Percentiles rank a stretch among this genome's conserved stretches.
Evolutionary conservation across 2,888 invertebrate species (phyloP).

Genomic region (Calliphora vomitoria): DNA sequence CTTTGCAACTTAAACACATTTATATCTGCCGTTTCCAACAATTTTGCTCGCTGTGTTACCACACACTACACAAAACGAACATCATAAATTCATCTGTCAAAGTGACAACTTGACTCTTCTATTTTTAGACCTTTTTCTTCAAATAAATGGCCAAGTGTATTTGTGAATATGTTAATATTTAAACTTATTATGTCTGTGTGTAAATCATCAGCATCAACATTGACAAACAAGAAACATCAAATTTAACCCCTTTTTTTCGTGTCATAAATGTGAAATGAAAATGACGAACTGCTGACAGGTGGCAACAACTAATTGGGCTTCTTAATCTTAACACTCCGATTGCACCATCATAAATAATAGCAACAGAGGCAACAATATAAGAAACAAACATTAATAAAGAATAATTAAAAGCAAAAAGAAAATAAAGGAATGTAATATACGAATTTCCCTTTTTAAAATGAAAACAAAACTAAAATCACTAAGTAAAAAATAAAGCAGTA

Average conservation of each 20-base stretch:
- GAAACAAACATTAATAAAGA: background rate
- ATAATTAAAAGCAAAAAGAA: slow-evolving; percentile 35
- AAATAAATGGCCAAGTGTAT: slow-evolving; percentile 49
- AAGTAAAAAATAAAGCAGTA: background rate
- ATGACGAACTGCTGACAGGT: slow-evolving; percentile 85
- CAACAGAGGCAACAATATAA: slow-evolving; percentile 10
- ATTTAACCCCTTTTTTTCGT: slow-evolving; percentile 65
- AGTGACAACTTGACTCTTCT: slow-evolving; percentile 65
- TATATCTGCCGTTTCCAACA: slow-evolving; percentile 3
- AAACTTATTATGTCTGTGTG: slow-evolving; percentile 45
- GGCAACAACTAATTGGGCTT: slow-evolving; percentile 85
- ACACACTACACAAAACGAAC: slow-evolving; percentile 15
- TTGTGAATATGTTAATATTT: slow-evolving; percentile 32
- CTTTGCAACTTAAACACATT: background rate
- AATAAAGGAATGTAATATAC: slow-evolving; percentile 52
- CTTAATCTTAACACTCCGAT: slow-evolving; percentile 80
- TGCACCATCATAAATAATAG: slow-evolving; percentile 36
- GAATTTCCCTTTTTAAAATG: slow-evolving; percentile 9
- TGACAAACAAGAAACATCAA: slow-evolving; percentile 68
- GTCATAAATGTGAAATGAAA: slow-evolving; percentile 73
- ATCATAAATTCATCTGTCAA: slow-evolving; percentile 71
- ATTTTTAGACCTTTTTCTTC: slow-evolving; percentile 51
- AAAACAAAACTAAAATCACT: background rate
- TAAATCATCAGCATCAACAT: slow-evolving; percentile 57
- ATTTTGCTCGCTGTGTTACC: slow-evolving; percentile 7